Evolutionary conservation across 2,888 invertebrate genomes (phyloP).

Genomic region (Nomada hirtipes): DNA sequence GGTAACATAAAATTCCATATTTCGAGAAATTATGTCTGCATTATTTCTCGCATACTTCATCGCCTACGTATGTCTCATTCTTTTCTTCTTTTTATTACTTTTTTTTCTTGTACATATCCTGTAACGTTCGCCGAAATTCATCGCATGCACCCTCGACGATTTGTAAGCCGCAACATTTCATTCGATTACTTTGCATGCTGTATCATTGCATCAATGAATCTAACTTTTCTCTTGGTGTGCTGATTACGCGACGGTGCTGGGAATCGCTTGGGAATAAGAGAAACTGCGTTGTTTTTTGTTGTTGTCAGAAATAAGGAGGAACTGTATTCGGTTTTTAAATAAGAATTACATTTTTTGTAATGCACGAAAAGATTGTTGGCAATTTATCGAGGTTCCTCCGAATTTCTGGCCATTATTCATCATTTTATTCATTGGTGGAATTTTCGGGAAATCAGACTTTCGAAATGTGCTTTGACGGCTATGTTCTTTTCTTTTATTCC

Average conservation of each 20-base stretch:
- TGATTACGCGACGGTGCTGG: neutral
- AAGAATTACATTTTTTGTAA: neutral
- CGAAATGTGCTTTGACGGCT: neutral
- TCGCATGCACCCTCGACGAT: constrained; percentile 2
- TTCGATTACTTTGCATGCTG: neutral
- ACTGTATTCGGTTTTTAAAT: neutral
- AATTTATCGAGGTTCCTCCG: neutral
- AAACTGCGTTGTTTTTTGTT: neutral
- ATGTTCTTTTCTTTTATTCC: neutral
- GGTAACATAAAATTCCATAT: constrained; percentile 47
- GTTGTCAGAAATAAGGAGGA: neutral
- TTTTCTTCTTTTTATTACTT: neutral
- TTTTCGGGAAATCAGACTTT: neutral
- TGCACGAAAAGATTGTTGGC: neutral
- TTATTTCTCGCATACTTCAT: neutral
- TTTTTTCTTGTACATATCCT: neutral
- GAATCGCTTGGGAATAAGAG: neutral
- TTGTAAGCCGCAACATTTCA: neutral
- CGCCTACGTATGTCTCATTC: neutral
- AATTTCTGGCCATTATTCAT: neutral
- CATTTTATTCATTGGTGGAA: neutral
- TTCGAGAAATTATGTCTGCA: constrained; percentile 33
- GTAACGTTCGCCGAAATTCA: neutral
- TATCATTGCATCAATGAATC: neutral
- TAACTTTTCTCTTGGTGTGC: neutral